These are phyloP conservation scores for Pomatostomus ruficeps DNA, from an alignment of 2,113 vertebrate genomes.

Conservation along the genomic window DNA sequence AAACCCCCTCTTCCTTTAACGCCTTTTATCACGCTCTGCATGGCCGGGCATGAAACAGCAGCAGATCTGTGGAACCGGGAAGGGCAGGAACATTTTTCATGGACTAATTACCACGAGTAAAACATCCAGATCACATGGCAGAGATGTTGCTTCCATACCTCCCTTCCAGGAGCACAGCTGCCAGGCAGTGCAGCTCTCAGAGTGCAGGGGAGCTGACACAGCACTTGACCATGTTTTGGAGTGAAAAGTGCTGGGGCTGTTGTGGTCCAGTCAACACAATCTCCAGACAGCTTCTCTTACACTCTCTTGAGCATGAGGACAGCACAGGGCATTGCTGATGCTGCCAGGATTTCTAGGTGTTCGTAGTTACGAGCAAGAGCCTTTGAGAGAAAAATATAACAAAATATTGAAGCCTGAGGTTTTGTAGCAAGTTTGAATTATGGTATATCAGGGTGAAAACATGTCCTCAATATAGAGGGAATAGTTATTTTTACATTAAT, in stretches of 20 bases:
- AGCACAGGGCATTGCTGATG: background rate
- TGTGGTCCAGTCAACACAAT: background rate
- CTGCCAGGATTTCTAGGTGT: background rate
- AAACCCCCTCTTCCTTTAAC: fast-evolving
- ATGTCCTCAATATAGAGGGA: background rate
- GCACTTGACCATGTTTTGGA: background rate
- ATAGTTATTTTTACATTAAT: background rate
- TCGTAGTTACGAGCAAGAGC: background rate
- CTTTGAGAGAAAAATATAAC: background rate
- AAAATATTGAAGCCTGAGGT: background rate
- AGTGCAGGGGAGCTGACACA: background rate
- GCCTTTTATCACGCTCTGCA: background rate
- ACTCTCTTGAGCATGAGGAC: background rate
- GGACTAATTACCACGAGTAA: background rate
- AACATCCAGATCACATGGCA: background rate
- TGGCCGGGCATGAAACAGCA: background rate
- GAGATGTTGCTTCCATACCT: background rate
- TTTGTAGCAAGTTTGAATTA: background rate
- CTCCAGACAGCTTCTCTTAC: background rate
- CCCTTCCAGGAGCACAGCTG: background rate
- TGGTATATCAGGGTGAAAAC: background rate
- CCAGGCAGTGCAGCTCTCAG: background rate
- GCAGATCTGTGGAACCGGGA: background rate
- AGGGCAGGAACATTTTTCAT: background rate
- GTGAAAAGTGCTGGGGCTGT: background rate